Base-by-base conservation (phyloP, 2,888 invertebrate species). In the Melieria crassipennis region DNA sequence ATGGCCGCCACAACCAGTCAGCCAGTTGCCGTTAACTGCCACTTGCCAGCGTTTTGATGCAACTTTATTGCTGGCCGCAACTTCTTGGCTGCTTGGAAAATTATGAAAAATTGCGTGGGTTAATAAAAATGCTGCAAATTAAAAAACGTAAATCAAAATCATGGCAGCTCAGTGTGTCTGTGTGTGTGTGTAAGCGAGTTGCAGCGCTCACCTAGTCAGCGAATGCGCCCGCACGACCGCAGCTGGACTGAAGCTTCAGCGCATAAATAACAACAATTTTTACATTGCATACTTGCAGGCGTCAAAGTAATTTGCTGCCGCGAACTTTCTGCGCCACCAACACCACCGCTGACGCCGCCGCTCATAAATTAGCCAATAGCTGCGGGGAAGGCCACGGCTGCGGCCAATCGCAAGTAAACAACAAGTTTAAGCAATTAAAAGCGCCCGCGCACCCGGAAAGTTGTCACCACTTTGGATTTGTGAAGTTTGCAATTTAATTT, bases 141-240 rank as follows among this genome's bases (percentile, higher is more conserved):
- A 70, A 70, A 70, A 70, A 69, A 13, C 64, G 50, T 64, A 70
- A 70, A 70, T 70, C 70, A 70, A 58, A 48, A 52, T 50, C 13
- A 13, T 4, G 52, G 13, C 52, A n/a, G 30, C 30, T 30, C 30
- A 30, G 30, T 30, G 30, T 30, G 30, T 16, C 16, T 16, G 16
- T 16, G 16, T 16, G 16, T 16, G 16, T 16, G 16, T 16, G 16
- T 16, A 16, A 16, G 16, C 16, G 16, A 16, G 16, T 30, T 30
- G 30, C 30, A 30, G 30, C 30, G 30, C 30, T 30, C 30, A 30
- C 30, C 30, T 30, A 30, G 30, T 30, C 30, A 30, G 30, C 30
- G 5, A 11, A 52, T 52, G 52, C 52, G 13, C 4, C 13, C 52
- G n/a, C 9, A 11, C 9, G 50, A 50, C 50, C 50, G 13, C 9